A percentile compares a stretch with the other conserved stretches of the same genome.
These are phyloP conservation scores for Phalacrocorax brasilianus DNA, from an alignment of 2,113 vertebrate genomes.

Conservation along the genomic window DNA sequence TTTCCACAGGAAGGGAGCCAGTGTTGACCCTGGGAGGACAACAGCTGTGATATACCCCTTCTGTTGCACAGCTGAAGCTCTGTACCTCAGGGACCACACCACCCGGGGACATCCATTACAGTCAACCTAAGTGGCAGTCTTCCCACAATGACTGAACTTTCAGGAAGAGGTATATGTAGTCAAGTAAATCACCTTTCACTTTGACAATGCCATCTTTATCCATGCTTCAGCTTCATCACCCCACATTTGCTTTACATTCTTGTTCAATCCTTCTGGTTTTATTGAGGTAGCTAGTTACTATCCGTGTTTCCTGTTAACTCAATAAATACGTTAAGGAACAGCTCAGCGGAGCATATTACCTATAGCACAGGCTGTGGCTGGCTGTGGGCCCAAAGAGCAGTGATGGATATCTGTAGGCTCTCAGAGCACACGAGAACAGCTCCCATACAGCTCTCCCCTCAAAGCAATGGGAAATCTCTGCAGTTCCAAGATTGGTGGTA, in stretches of 20 bases:
- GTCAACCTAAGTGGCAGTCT: background rate
- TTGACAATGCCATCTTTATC: background rate
- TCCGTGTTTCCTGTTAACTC: background rate
- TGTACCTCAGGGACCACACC: background rate
- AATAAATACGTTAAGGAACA: background rate
- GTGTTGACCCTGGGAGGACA: background rate
- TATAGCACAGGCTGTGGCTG: background rate
- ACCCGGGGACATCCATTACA: background rate
- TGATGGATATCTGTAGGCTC: background rate
- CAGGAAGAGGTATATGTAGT: background rate
- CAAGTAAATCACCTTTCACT: background rate
- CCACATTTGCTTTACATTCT: background rate
- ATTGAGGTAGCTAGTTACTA: background rate
- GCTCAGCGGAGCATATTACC: background rate
- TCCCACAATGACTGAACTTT: background rate
- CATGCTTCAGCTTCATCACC: background rate
- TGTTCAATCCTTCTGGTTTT: background rate
- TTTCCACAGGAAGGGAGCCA: background rate
- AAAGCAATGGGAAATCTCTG: background rate
- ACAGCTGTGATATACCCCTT: background rate
- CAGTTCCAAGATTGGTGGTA: accelerated
- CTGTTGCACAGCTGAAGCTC: background rate
- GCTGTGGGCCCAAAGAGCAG: background rate
- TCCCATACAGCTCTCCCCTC: background rate
- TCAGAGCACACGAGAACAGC: background rate